Evolutionary conservation across 2,113 vertebrate species (phyloP).

Genomic region (Cynoglossus semilaevis): DNA sequence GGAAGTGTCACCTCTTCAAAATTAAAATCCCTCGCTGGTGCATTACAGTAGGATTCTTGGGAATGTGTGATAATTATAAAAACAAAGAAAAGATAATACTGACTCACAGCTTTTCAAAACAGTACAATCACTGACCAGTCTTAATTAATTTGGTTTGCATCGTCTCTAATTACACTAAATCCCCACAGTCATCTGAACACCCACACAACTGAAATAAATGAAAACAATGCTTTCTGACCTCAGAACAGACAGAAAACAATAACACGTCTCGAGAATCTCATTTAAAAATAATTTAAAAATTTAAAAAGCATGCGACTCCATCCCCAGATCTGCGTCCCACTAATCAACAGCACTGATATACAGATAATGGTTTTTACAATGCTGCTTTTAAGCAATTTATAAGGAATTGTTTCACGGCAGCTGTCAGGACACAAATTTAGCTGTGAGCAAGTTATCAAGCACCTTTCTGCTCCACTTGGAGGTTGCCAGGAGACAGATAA

Average conservation of each 20-base stretch:
- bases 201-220: slow-evolving; percentile 16
- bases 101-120: slow-evolving; percentile 10
- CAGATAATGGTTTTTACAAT: slow-evolving; percentile 21
- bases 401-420: slow-evolving; percentile 3
- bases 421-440: slow-evolving; percentile 27
- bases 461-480: slow-evolving; percentile 21
- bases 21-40: not conserved
- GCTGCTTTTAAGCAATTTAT: slow-evolving; percentile 14
- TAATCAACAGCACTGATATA: slow-evolving; percentile 17
- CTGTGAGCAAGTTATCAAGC: slow-evolving; percentile 18
- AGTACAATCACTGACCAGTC: slow-evolving; percentile 17
- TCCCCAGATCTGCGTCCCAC: slow-evolving; percentile 1
- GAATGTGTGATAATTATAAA: slow-evolving; percentile 8
- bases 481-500: slow-evolving; percentile 58
- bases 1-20: not conserved
- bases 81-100: slow-evolving; percentile 28
- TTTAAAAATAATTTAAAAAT: slow-evolving; percentile 11
- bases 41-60: not conserved
- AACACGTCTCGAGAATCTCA: slow-evolving; percentile 1
- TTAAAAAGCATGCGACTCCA: not conserved
- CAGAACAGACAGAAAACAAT: slow-evolving; percentile 5
- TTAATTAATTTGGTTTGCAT: slow-evolving; percentile 33
- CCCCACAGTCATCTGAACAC: slow-evolving; percentile 10
- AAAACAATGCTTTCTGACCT: slow-evolving; percentile 1
- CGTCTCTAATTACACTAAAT: slow-evolving; percentile 21